Conservation (phyloP, 2,888 invertebrate genomes). For the Idaea aversata region DNA sequence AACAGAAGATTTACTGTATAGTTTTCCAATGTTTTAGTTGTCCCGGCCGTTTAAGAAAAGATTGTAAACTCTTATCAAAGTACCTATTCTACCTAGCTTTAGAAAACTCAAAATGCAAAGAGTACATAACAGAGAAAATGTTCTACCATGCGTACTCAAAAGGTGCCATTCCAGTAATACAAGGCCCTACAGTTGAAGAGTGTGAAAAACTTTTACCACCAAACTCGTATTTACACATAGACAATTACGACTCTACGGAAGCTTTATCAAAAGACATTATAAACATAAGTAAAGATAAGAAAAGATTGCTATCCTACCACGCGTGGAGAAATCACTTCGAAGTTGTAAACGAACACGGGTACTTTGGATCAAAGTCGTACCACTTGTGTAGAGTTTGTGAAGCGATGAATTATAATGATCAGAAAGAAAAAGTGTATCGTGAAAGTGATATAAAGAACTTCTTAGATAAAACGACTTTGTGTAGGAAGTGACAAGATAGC, state of each 20-base stretch:
- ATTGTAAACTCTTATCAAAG: conserved; percentile 75
- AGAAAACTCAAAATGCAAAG: conserved; percentile 84
- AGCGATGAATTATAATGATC: conserved; percentile 82
- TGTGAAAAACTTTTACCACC: conserved; percentile 78
- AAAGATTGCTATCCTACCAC: conserved; percentile 70
- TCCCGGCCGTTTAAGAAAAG: conserved; percentile 80
- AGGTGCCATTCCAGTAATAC: conserved; percentile 82
- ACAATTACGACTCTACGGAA: conserved; percentile 70
- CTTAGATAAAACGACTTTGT: conserved; percentile 33
- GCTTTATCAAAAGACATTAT: conserved; percentile 75
- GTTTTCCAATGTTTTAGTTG: conserved; percentile 69
- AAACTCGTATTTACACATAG: conserved; percentile 80
- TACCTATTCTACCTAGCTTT: conserved; percentile 86
- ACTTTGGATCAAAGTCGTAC: conserved; percentile 79
- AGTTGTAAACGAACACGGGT: conserved; percentile 84
- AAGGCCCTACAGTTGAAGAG: conserved; percentile 78
- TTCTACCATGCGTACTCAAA: conserved; percentile 83
- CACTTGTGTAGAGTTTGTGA: conserved; percentile 85
- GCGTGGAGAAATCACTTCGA: conserved; percentile 80
- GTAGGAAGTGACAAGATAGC: conserved; percentile 9
- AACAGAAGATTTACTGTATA: background rate
- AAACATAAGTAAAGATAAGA: conserved; percentile 53
- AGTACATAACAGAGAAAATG: conserved; percentile 85
- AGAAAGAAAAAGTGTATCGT: conserved; percentile 38
- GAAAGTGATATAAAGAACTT: conserved; percentile 37